Evolutionary conservation across 2,888 invertebrate species (phyloP), one percentile per base, ranked within the genome.

Genomic region (Cinara cedri): DNA sequence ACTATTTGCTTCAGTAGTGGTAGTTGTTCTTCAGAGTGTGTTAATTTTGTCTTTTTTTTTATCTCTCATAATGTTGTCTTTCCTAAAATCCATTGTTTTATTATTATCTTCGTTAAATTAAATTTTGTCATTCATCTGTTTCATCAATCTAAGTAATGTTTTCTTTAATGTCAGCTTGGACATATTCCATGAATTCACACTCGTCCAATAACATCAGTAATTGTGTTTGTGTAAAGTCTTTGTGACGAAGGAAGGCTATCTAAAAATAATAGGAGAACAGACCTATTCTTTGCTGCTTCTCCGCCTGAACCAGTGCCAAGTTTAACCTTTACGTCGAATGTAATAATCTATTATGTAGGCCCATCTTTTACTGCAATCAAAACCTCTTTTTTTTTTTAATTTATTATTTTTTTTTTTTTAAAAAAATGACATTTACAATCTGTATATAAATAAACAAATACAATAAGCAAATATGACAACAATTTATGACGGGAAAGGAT

Each of bases 261-360:
- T 72, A 72, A 72, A 44, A 72, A 72, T 57, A 57, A 72, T 57
- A 72, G 57, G 71, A 57, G 71, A 72, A 72, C 71, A 72, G 71
- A 72, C 57, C 71, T 72, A 72, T 72, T 72, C 57, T 57, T 72
- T 72, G 71, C 57, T 57, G 44, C 71, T 0, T 57, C 57, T 72
- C 71, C 71, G 44, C 44, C 57, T 72, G 71, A 57, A 72, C 71
- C 71, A 57, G 57, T 72, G 0, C 57, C 71, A 57, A 57, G 55
- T 46, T 72, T 72, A n/a, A 51, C 57, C 46, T 72, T 72, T 72
- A 26, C 57, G 72, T 24, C 72, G 57, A 57, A 57, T 57, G 24
- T 57, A 57, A 34, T 72, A 72, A 57, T 46, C 44, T 24, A 57
- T 72, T 55, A 71, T 55, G 26, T 71, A 71, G 44, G 71, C 55